These are phyloP conservation scores for Syrista parreyssii DNA, from an alignment of 2,888 invertebrate species.

Conservation along the genomic window DNA sequence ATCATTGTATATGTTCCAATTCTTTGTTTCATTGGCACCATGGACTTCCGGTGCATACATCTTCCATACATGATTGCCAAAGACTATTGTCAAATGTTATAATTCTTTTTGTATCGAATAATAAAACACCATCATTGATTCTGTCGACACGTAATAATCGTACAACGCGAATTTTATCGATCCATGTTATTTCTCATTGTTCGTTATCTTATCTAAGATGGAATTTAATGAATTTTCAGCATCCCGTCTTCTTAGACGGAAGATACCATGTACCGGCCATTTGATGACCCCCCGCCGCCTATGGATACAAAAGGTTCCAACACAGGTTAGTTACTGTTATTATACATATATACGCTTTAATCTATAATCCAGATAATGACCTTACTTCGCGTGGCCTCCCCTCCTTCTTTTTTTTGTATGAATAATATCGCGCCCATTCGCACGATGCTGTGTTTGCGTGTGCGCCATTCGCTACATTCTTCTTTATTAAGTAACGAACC, in stretches of 20 bases:
- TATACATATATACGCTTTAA: neutral
- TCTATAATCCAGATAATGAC: neutral
- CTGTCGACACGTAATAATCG: neutral
- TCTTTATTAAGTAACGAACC: neutral
- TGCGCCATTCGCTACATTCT: neutral
- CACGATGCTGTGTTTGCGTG: neutral
- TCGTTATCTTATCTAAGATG: neutral
- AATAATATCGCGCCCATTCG: neutral
- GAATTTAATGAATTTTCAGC: conserved; percentile 67
- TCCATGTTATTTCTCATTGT: neutral
- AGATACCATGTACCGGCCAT: conserved; percentile 89
- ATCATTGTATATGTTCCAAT: neutral
- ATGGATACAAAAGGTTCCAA: conserved; percentile 88
- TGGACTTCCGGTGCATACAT: neutral
- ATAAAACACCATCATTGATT: neutral
- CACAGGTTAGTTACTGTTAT: conserved; percentile 66
- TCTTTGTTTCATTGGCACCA: neutral
- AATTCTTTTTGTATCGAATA: neutral
- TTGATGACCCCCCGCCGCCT: conserved; percentile 86
- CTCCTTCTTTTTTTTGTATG: neutral
- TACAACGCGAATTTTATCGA: neutral
- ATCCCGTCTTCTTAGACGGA: conserved; percentile 82
- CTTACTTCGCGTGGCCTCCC: neutral
- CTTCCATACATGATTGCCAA: neutral
- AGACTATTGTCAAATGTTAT: neutral